Conservation (phyloP, 2,888 invertebrate genomes). For the Dolichopus griseipennis region DNA sequence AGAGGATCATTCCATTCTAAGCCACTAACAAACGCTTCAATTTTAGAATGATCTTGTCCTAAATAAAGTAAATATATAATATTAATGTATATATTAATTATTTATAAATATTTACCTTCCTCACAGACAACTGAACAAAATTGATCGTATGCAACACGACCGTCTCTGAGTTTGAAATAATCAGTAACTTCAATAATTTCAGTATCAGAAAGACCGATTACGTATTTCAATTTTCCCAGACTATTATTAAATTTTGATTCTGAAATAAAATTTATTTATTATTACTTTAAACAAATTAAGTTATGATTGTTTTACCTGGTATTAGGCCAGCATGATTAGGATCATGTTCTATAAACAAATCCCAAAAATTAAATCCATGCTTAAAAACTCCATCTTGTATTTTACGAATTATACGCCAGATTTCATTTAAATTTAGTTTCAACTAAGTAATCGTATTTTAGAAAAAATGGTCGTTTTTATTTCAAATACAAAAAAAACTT, state of each 20-base stretch:
- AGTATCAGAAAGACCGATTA: constrained; percentile 59
- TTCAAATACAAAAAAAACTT: no score
- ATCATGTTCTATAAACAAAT: constrained; percentile 61
- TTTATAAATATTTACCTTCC: constrained; percentile 28
- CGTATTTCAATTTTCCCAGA: constrained; percentile 55
- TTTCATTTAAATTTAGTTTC: constrained; percentile 48
- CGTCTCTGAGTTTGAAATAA: constrained; percentile 72
- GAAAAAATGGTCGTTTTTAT: no score
- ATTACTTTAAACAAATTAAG: no score
- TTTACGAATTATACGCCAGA: constrained; percentile 74
- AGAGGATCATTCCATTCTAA: constrained; percentile 62
- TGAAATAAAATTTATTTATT: constrained; percentile 29
- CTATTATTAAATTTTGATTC: constrained; percentile 66
- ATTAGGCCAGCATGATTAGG: constrained; percentile 58
- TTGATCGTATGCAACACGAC: constrained; percentile 65
- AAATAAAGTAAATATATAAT: constrained; percentile 16
- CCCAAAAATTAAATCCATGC: constrained; percentile 61
- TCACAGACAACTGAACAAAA: constrained; percentile 59
- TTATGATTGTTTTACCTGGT: constrained; percentile 45
- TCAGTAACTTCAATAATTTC: constrained; percentile 66
- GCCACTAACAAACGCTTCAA: constrained; percentile 46
- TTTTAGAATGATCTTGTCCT: constrained; percentile 47
- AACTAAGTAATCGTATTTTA: constrained; percentile 17
- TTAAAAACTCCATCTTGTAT: constrained; percentile 66
- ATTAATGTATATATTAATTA: no score